Base-by-base conservation (phyloP, 2,797 vertebrate species). In the Falco rusticolus region DNA sequence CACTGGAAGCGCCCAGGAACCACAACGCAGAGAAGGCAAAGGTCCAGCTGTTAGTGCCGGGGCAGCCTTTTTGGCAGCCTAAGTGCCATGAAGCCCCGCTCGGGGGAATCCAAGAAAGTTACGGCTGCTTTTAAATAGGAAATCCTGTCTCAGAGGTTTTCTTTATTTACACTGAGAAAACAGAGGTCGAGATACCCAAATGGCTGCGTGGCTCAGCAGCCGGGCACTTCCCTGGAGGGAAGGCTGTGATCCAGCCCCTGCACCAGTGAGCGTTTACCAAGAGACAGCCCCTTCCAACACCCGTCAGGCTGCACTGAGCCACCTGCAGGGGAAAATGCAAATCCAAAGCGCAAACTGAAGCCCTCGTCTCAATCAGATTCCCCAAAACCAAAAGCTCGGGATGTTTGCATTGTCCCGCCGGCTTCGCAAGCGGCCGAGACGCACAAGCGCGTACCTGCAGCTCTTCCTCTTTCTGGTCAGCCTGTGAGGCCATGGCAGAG, bases 401-500 rank as follows among this genome's bases (percentile, higher is more conserved):
- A 20, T 8, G 20, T 60, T 5, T 72, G 69, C n/a, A 41, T 6
- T 1, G 2, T 13, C 59, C 53, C 15, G 9, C 43, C 3, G 2
- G 48, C 45, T 59, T 17, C 0, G 0, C 33, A 26, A 43, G 39
- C 41, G 37, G 41, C 41, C 2, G 0, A 47, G n/a, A 57, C 16
- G 31, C 54, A 47, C 1, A 2, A 60, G 33, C 12, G 11, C 19
- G 7, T 81, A 98, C 98, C 98, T 98, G 98, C 71, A 98, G 91
- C 87, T 98, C 98, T 97, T 99, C 99, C 97, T 99, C 99, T 84
- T 99, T 99, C 98, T 99, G 99, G 98, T 99, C 99, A 0, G 99
- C 99, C 97, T 99, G 99, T 0, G 99, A 99, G 33, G 99, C 98
- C 96, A 99, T 99, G 98, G 99, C 99, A 6, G 99, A 99, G 98